Evolutionary conservation across 2,797 vertebrate species (phyloP).

Genomic region (Leptoclinus maculatus): DNA sequence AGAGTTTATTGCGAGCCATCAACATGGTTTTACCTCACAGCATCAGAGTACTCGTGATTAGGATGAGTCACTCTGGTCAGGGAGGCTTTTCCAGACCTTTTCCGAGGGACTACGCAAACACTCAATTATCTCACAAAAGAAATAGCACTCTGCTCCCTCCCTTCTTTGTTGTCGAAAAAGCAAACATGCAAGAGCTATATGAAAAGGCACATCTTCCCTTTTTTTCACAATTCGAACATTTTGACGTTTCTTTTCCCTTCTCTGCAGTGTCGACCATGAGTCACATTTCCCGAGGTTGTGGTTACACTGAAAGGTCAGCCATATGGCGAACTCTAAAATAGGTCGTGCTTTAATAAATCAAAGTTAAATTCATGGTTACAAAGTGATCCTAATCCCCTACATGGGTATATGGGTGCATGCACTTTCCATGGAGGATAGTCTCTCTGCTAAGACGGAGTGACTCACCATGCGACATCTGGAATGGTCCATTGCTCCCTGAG

Average conservation of each 20-base stretch:
- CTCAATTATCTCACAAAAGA: constrained; percentile 10
- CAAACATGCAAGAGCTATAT: background rate
- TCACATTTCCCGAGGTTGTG: constrained; percentile 28
- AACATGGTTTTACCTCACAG: constrained; percentile 42
- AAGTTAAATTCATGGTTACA: constrained; percentile 27
- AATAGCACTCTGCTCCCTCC: background rate
- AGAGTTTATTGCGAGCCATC: constrained; percentile 58
- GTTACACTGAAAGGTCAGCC: constrained; percentile 23
- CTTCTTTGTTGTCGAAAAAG: constrained; percentile 1
- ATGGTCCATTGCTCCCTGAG: constrained; percentile 18
- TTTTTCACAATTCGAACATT: constrained; percentile 11
- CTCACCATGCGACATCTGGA: constrained; percentile 38
- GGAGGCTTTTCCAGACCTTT: constrained; percentile 21
- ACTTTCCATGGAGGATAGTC: constrained; percentile 1
- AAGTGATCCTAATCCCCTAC: constrained; percentile 46
- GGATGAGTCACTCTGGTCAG: constrained; percentile 37
- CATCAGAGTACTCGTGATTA: constrained; percentile 16
- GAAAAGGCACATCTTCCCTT: background rate
- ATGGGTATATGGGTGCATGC: constrained; percentile 3
- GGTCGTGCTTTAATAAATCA: constrained; percentile 35
- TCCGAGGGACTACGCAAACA: constrained; percentile 12
- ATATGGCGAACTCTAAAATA: constrained; percentile 25
- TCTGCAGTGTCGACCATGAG: constrained; percentile 21
- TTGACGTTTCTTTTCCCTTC: constrained; percentile 7
- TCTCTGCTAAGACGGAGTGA: constrained; percentile 41